phyloP scores from a whole-genome alignment of 2,113 vertebrate species.

The Platysternon megacephalum region DNA sequence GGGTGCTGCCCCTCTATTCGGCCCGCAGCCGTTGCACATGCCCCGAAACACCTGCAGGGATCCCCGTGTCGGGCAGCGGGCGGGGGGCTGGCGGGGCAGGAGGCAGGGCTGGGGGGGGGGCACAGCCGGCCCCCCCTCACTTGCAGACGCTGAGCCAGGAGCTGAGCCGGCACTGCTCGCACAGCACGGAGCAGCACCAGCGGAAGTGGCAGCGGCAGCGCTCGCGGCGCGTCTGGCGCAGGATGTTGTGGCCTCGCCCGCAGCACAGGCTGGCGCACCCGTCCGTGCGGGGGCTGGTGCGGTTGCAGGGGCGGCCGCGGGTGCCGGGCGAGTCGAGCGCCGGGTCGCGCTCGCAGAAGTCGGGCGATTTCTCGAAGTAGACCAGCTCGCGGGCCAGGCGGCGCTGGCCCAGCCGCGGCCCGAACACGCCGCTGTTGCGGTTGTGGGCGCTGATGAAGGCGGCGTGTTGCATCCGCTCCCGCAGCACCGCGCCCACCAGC shows the following conservation, averaged over 20 bases:
- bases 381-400: constrained; percentile 91
- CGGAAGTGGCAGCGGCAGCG: constrained; percentile 99
- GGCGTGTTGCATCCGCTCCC: constrained; percentile 82
- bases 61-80: too few species aligned
- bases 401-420: constrained; percentile 85
- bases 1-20: too few species aligned
- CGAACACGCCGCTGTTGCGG: constrained; percentile 86
- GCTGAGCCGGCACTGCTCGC: constrained; percentile 95
- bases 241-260: constrained; percentile 96
- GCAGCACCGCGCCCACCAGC: constrained; percentile 84
- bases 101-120: background rate
- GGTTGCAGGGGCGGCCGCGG: constrained; percentile 96
- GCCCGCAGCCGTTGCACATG: too few species aligned
- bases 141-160: constrained; percentile 99
- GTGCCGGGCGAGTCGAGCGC: constrained; percentile 93
- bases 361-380: constrained; percentile 97
- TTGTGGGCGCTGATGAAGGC: constrained; percentile 84
- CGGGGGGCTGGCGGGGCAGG: too few species aligned
- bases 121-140: constrained; percentile 66
- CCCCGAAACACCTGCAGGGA: too few species aligned
- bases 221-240: constrained; percentile 95
- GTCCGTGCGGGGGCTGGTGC: constrained; percentile 92
- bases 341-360: constrained; percentile 94
- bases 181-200: constrained; percentile 99
- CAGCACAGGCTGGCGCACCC: constrained; percentile 98